These are phyloP conservation scores for Streptopelia turtur DNA, from an alignment of 2,797 vertebrate genomes.

Conservation along the genomic window DNA sequence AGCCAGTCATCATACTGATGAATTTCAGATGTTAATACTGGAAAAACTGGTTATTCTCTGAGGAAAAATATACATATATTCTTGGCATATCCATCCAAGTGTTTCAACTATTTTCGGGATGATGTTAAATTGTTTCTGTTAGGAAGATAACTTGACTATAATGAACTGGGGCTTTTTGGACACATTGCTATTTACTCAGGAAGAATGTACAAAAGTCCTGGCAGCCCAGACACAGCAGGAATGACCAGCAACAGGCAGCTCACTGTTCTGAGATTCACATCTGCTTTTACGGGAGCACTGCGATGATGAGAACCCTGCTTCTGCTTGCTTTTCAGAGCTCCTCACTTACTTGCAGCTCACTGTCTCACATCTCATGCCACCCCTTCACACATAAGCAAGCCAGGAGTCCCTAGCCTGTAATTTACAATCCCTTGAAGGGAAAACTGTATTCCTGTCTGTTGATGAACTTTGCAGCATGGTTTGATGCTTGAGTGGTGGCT, in stretches of 20 bases:
- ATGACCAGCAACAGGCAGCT: neutral
- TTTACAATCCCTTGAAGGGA: neutral
- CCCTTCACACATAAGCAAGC: neutral
- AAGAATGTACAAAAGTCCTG: neutral
- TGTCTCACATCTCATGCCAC: neutral
- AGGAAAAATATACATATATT: neutral
- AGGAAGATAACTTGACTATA: neutral
- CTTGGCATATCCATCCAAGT: neutral
- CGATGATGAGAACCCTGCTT: neutral
- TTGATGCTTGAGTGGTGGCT: neutral
- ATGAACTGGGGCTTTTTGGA: neutral
- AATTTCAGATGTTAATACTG: neutral
- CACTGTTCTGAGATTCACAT: neutral
- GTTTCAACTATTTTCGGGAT: neutral
- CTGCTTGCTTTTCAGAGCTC: neutral
- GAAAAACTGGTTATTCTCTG: neutral
- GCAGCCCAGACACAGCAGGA: neutral
- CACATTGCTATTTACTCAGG: neutral
- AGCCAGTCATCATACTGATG: neutral
- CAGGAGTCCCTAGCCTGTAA: neutral
- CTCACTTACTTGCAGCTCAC: neutral
- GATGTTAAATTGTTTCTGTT: neutral
- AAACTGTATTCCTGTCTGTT: neutral
- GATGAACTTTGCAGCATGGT: neutral
- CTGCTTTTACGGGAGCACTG: neutral